Base-by-base conservation (phyloP, 1,140 invertebrate genomes). In the Lamellibrachia luymesi region DNA sequence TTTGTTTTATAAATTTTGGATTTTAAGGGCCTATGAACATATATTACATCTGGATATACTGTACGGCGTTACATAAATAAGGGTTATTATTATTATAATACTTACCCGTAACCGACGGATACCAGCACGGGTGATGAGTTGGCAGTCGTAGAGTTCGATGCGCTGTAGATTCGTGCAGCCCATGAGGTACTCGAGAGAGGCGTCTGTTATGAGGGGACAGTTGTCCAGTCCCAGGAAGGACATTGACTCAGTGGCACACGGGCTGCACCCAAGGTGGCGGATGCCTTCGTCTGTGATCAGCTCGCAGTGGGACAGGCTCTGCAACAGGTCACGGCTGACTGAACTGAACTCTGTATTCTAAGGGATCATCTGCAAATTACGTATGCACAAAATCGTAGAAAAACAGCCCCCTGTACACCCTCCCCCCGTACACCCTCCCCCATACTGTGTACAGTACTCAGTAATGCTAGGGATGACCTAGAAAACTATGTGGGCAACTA, bases 81-180 rank as follows among this genome's bases (percentile, higher is more conserved):
- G 17, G 17, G 80, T 90, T n/a, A 90, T n/a, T 38, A 38, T 38
- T 38, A 38, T 38, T 38, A 91, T 13, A 50, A 51, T 38, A 95
- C 96, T 95, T 97, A 99, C 99, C 97, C 98, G 97, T 94, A 99
- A 97, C 97, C 98, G 98, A 95, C 98, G 97, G 96, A 99, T 99
- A 94, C 98, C 99, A 95, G 98, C 98, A 96, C 99, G 97, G 22
- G 99, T 99, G 94, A 99, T 99, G 93, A 99, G 97, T 97, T 99
- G 99, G 97, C 99, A 99, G 97, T 99, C 99, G 96, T 99, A 99
- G 90, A 99, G 97, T 96, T 99, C 99, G 95, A 99, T 99, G 92
- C 99, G 97, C 96, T 99, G 98, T 93, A 99, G 97, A 97, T 98
- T 98, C 96, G 98, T 98, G 97, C 99, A 99, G 92, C 98, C 98